Evolutionary conservation across 53 echinoderm and acorn worm species (phyloP), one percentile per base, ranked within the genome.

Genomic region (Crossaster papposus): DNA sequence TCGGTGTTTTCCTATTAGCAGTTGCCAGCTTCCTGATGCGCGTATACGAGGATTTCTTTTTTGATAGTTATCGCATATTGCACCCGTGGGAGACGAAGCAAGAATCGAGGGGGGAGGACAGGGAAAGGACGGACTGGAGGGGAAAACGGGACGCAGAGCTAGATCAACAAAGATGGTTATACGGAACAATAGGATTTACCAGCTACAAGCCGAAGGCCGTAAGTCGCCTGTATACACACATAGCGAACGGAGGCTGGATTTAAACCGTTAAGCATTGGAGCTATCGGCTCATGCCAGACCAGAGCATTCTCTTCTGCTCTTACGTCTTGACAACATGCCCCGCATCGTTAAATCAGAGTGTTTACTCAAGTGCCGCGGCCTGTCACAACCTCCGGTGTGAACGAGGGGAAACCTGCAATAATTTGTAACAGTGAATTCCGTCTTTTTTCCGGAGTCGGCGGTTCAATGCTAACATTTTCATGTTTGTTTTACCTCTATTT

Each of bases 61-160:
- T 70, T 51, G 85, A 73, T 85, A 85, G 85, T 85, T 85, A 85
- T 85, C 85, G 35, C 55, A 85, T 52, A 85, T 85, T 73, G 85
- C 51, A 85, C 85, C 85, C 85, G 85, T 85, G 85, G 85, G 73
- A 85, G 73, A 85, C 34, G 30, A 33, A 54, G 72, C 29, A 13
- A 51, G 54, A 71, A 31, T 30, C 24, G 83, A 52, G 50, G 22
- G 35, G 38, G 65, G 70, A 32, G 72, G 54, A 51, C 51, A 51
- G 33, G 51, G 58, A 50, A 78, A n/a, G n/a, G 78, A 78, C 28
- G 51, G 26, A 78, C 51, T 30, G 51, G 26, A 51, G 83, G 72
- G 85, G 72, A 52, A 72, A 50, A 58, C 12, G 58, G 85, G 18
- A 85, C 65, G 37, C 44, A 36, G 65, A 32, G 82, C 36, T 36